Base-by-base conservation (phyloP, 2,113 vertebrate species). In the Lepus americanus region DNA sequence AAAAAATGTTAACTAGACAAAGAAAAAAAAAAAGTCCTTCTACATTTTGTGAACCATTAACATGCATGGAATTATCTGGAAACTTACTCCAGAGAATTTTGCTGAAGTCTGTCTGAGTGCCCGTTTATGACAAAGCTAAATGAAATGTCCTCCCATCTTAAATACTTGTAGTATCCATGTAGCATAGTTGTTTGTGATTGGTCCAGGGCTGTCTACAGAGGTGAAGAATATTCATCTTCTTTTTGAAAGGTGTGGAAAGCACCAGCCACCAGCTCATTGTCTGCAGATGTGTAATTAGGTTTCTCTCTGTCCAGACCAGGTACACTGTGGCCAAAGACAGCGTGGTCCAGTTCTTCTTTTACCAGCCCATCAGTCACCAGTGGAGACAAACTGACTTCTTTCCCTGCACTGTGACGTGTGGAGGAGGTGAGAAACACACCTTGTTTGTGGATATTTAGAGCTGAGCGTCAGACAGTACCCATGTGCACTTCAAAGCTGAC, bases 371-470 rank as follows among this genome's bases (percentile, higher is more conserved):
- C 97, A 99, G 98, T 95, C 99, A 99, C 51, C 99, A 99, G 79
- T 99, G 99, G 99, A 98, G 98, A 92, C 98, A 99, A 79, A 99
- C 99, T 0, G 99, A 99, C 81, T 99, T 99, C 97, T 99, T 99
- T 90, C 99, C 99, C 51, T 99, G 99, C 94, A 99, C 99, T 1
- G 99, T 98, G 82, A 99, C 99, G 0, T 99, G 99, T 80, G 99
- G 99, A 97, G 99, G 99, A 98, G 99, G 99, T 99, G 92, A 98
- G 98, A 73, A 89, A 83, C 29, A 16, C 20, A 69, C 83, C 13
- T 63, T 36, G 29, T 89, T 96, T 14, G 1, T 23, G 55, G 89
- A 33, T 64, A 29, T n/a, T 93, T 94, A 63, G 61, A 90, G 44
- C n/a, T 94, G n/a, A 66, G 90, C 31, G 29, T 95, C 64, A 59